Evolutionary conservation across 2,888 invertebrate genomes (phyloP), one percentile per base, ranked within the genome.

Genomic region (Drosophila testacea): DNA sequence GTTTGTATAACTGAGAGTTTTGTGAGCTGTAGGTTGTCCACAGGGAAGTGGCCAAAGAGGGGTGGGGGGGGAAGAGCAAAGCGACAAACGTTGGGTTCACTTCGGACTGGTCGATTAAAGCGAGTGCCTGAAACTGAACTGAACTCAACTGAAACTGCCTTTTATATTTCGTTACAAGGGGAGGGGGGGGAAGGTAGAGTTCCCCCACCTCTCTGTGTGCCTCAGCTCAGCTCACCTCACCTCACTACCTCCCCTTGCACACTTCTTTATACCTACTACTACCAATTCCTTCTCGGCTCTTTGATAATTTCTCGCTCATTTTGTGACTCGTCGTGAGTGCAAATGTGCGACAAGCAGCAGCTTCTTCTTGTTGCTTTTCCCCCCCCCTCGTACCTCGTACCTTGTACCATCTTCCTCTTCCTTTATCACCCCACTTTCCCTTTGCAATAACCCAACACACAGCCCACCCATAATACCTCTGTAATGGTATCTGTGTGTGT

Each of bases 301-400:
- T 78, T 77, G 75, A 75, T 83, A 85, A 77, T 83, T 82, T 73
- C 77, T 81, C 71, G 84, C 85, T 81, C 82, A 84, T 84, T 81
- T 81, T 84, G 68, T 66, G 77, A 77, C 66, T 83, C 64, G 77
- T 74, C 54, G 75, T 69, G 67, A 82, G 78, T 81, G 81, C 81
- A 70, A 82, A 80, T 77, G 42, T 68, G 57, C 59, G 67, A 55
- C 65, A 72, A 56, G 59, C 67, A 55, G 61, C 52, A 57, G 48
- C 52, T 36, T 41, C 51, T 55, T 48, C 47, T 52, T 54, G 32
- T 22, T 32, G 32, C 32, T 32, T 5, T 7, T 6, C 30, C 39
- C 39, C 6, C 41, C 22, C 3, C n/a, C 48, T 7, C 28, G 16
- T 16, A 16, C 16, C 16, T 16, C 16, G 16, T 16, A 16, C 16